Evolutionary conservation across 2,797 vertebrate genomes (phyloP).

Genomic region (Gallinago solitaria): DNA sequence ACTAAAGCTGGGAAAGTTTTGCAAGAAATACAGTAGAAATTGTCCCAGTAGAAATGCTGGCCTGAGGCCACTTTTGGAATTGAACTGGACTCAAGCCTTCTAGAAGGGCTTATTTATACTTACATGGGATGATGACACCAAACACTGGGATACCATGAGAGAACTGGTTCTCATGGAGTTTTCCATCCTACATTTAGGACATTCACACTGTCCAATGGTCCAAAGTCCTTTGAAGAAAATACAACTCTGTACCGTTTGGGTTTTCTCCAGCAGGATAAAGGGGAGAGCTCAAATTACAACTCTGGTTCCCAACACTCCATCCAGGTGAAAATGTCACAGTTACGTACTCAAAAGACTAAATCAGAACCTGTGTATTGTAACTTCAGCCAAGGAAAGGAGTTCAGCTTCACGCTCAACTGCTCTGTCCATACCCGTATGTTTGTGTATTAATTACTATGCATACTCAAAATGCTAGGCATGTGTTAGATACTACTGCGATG

Average conservation of each 20-base stretch:
- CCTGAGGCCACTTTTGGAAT: not conserved
- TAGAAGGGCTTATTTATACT: slow-evolving; percentile 32
- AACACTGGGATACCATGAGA: not conserved
- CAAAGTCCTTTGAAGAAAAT: not conserved
- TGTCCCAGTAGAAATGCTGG: not conserved
- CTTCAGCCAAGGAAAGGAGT: not conserved
- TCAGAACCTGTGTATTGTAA: not conserved
- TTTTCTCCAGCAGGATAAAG: slow-evolving; percentile 16
- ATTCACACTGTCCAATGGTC: not conserved
- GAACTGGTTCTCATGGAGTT: slow-evolving; percentile 30
- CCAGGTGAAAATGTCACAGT: not conserved
- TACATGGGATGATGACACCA: not conserved
- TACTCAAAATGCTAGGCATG: not conserved
- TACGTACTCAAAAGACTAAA: not conserved
- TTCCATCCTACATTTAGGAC: not conserved
- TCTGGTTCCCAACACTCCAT: not conserved
- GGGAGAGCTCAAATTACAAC: not conserved
- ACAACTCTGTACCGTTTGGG: slow-evolving; percentile 5
- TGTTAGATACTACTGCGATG: not conserved
- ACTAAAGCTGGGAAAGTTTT: not conserved
- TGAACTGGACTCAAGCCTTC: not conserved
- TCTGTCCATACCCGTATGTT: not conserved
- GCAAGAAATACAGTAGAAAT: not conserved
- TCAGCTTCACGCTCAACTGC: not conserved
- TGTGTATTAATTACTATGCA: not conserved